Evolutionary conservation across 2,113 vertebrate genomes (phyloP).

Genomic region (Dendrocopos noguchii): DNA sequence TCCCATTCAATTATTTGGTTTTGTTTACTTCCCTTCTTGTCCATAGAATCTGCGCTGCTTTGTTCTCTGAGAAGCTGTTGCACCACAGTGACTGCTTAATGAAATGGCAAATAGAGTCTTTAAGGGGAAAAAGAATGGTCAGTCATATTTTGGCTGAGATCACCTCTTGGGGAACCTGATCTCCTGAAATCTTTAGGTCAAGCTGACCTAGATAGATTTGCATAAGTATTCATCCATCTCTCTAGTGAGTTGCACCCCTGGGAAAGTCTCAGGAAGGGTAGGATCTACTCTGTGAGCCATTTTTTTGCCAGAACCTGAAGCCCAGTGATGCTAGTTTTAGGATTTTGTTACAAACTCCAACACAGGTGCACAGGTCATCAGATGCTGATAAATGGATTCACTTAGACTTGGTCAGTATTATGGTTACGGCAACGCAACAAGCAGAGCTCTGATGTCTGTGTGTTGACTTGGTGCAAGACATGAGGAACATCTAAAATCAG

Average conservation of each 20-base stretch:
- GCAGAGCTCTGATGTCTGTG: background rate
- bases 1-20: background rate
- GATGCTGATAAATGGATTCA: constrained; percentile 29
- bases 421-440: background rate
- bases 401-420: background rate
- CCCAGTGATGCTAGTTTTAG: background rate
- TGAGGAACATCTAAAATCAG: background rate
- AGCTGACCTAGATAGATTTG: background rate
- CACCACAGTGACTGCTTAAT: background rate
- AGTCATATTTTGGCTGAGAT: background rate
- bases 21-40: background rate
- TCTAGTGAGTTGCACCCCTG: background rate
- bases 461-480: background rate
- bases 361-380: constrained; percentile 25
- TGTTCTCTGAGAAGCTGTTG: background rate
- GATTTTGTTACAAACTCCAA: constrained; percentile 2
- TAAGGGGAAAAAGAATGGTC: background rate
- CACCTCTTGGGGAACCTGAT: background rate
- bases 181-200: background rate
- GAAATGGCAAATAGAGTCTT: background rate
- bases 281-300: background rate
- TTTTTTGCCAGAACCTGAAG: constrained; percentile 6
- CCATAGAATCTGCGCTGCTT: background rate
- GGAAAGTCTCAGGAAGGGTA: background rate
- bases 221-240: background rate